Conservation (phyloP, 2,888 invertebrate genomes). For the Protophormia terraenovae region DNA sequence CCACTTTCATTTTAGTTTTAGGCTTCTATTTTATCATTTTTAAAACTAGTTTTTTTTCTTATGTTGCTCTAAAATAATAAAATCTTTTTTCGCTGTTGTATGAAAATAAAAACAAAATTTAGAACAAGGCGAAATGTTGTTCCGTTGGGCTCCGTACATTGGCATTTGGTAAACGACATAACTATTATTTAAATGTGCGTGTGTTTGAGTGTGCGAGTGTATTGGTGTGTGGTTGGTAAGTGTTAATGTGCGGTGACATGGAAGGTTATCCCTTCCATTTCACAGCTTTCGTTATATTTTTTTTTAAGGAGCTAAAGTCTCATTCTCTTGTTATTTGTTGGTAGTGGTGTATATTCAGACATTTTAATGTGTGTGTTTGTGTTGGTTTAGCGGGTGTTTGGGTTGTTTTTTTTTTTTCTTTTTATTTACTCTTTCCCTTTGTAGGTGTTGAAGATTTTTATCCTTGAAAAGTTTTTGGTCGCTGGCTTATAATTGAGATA, state of each 20-base stretch:
- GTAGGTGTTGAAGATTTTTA: neutral
- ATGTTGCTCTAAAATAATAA: neutral
- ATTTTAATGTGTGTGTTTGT: no score
- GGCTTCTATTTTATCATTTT: constrained; percentile 7
- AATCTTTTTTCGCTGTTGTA: neutral
- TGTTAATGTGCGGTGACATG: constrained; percentile 30
- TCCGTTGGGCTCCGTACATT: constrained; percentile 50
- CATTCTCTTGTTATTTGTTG: neutral
- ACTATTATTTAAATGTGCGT: neutral
- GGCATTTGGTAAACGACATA: constrained; percentile 9
- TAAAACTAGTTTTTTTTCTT: neutral
- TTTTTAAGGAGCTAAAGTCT: constrained; percentile 20
- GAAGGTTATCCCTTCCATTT: constrained; percentile 29
- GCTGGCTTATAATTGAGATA: constrained; percentile 1
- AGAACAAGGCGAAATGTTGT: constrained; percentile 58
- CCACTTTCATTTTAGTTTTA: no score
- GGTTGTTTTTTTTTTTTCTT: neutral
- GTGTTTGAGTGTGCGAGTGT: neutral
- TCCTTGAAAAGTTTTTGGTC: constrained; percentile 69
- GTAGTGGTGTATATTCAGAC: neutral
- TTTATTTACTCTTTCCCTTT: neutral
- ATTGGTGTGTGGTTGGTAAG: neutral
- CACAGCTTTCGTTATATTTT: neutral
- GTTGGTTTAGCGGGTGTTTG: neutral
- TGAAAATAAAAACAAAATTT: constrained; percentile 42